Percentiles rank a stretch among this genome's conserved stretches.
Conservation (phyloP, 2,113 vertebrate species). For the Caretta caretta region DNA sequence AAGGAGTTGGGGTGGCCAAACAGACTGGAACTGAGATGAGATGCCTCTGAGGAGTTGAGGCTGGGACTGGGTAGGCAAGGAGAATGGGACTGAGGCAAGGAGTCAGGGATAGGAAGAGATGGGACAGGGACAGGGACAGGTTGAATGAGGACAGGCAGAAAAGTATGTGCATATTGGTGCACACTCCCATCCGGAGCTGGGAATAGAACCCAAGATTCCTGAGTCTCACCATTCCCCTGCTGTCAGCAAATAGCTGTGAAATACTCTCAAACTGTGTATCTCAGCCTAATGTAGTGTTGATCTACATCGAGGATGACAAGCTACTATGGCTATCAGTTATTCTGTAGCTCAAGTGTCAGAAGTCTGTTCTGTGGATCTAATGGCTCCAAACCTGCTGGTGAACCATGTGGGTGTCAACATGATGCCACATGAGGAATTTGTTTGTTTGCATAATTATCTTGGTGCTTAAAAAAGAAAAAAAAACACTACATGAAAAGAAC, state of each 20-base stretch:
- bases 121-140: neutral
- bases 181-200: neutral
- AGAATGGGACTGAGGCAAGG: neutral
- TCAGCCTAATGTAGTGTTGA: neutral
- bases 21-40: too few relatives aligned
- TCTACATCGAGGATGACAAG: accelerated
- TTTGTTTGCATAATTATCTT: neutral
- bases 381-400: neutral
- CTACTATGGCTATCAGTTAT: neutral
- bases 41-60: too few relatives aligned
- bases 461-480: too few relatives aligned
- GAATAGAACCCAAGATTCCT: neutral
- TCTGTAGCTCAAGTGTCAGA: neutral
- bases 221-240: neutral
- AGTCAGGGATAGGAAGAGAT: neutral
- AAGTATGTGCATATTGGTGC: neutral
- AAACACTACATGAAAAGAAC: too few relatives aligned
- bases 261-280: neutral
- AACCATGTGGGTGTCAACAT: neutral
- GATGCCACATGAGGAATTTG: accelerated
- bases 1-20: neutral
- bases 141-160: neutral
- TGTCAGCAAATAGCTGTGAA: neutral
- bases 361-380: neutral
- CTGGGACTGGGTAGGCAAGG: neutral